These are phyloP conservation scores for Agrypnia vestita DNA, from an alignment of 1,140 invertebrate species.

Conservation along the genomic window DNA sequence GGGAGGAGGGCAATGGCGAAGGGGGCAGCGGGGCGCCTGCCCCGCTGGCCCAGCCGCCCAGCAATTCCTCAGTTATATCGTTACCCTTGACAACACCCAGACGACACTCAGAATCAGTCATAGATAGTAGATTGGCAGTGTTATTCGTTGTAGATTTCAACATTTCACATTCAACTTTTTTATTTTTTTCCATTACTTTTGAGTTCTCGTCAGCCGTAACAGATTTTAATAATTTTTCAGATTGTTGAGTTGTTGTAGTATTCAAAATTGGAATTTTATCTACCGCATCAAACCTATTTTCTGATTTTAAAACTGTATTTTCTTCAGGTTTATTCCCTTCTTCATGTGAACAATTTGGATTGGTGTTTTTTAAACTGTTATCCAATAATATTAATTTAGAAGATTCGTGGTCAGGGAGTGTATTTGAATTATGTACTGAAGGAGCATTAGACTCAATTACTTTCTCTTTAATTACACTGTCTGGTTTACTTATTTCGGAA, in stretches of 20 bases:
- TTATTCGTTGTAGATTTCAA: neutral
- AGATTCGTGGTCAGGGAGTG: neutral
- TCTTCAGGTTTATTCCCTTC: constrained; percentile 1
- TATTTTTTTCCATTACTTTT: neutral
- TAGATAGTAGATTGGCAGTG: neutral
- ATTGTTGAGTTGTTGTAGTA: neutral
- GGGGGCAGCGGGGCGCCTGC: constrained; percentile 76
- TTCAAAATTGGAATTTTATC: constrained; percentile 12
- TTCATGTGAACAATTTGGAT: neutral
- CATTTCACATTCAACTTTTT: neutral
- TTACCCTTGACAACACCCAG: neutral
- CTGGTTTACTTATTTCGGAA: too few relatives aligned
- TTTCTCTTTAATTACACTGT: too few relatives aligned
- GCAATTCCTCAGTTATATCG: constrained; percentile 26
- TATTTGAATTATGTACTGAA: neutral
- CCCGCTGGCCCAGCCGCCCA: constrained; percentile 9
- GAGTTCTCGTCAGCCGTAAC: too few relatives aligned
- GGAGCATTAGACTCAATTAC: too few relatives aligned
- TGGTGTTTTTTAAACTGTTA: neutral
- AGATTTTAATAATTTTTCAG: too few relatives aligned
- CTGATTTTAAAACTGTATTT: neutral
- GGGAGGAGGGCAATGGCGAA: constrained; percentile 84
- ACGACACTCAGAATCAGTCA: constrained; percentile 2
- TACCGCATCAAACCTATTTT: neutral
- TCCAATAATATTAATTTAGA: neutral